phyloP scores from a whole-genome alignment of 2,113 vertebrate species.

The Lepus americanus region DNA sequence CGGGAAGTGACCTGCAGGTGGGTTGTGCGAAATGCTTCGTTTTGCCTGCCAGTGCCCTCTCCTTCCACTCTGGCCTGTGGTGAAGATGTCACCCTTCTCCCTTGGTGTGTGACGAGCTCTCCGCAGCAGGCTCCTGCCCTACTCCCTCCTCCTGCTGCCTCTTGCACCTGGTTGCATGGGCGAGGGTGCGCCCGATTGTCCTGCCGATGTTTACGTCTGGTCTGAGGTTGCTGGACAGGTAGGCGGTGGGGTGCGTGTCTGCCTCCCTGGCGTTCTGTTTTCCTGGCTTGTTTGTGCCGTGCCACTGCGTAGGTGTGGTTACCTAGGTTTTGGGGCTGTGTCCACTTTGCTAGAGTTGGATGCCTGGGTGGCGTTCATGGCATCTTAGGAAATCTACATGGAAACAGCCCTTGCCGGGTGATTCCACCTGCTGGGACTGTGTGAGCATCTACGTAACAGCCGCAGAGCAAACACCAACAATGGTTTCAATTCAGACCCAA shows the following conservation, averaged over 20 bases:
- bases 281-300: neutral
- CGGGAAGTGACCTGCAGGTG: slow-evolving; percentile 58
- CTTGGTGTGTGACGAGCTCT: slow-evolving; percentile 1
- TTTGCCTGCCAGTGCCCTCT: neutral
- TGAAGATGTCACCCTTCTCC: neutral
- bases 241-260: neutral
- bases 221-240: neutral
- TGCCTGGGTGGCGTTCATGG: neutral
- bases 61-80: neutral
- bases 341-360: neutral
- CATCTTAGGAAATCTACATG: neutral
- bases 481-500: neutral
- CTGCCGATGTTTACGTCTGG: neutral
- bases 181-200: neutral
- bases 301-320: neutral
- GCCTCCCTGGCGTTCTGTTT: neutral
- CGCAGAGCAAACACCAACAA: neutral
- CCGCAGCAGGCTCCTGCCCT: neutral
- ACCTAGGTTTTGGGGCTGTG: neutral
- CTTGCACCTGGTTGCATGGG: neutral
- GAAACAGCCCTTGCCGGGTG: neutral
- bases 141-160: neutral
- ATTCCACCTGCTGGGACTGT: no score
- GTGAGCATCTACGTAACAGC: neutral
- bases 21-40: neutral